Conservation (phyloP, 2,888 invertebrate species). For the Ceriagrion tenellum region DNA sequence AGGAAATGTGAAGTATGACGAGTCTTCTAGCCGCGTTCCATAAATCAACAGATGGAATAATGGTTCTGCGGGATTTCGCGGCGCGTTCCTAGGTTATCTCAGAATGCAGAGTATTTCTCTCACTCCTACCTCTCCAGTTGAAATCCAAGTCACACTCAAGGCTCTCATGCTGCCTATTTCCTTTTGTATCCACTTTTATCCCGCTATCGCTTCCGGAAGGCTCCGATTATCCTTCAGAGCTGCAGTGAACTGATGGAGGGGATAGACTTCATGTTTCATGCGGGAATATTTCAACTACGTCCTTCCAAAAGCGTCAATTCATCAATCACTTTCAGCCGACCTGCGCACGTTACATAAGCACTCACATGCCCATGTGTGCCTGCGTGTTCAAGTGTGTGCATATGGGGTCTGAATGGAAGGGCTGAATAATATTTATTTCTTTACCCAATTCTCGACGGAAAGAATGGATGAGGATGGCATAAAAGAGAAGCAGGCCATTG, state of each 20-base stretch:
- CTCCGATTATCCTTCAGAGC: not conserved
- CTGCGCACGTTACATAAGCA: too few relatives aligned
- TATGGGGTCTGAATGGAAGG: not conserved
- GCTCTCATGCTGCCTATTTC: not conserved
- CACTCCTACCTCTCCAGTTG: not conserved
- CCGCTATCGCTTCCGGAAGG: not conserved
- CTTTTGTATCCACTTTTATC: not conserved
- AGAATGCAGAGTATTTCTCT: not conserved
- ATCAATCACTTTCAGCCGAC: not conserved
- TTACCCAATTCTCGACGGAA: too few relatives aligned
- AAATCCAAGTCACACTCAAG: not conserved
- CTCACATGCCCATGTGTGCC: too few relatives aligned
- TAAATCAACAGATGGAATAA: not conserved
- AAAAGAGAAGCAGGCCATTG: not conserved
- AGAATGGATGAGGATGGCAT: too few relatives aligned
- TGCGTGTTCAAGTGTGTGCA: not conserved
- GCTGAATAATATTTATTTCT: too few relatives aligned
- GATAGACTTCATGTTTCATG: not conserved
- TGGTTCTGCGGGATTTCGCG: not conserved
- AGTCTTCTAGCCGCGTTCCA: not conserved
- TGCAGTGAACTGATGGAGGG: not conserved
- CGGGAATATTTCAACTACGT: conserved; percentile 16
- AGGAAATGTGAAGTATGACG: not conserved
- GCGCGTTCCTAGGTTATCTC: not conserved
- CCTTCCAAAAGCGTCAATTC: not conserved